These are phyloP conservation scores for Agapostemon virescens DNA, from an alignment of 2,888 invertebrate genomes.

Conservation along the genomic window DNA sequence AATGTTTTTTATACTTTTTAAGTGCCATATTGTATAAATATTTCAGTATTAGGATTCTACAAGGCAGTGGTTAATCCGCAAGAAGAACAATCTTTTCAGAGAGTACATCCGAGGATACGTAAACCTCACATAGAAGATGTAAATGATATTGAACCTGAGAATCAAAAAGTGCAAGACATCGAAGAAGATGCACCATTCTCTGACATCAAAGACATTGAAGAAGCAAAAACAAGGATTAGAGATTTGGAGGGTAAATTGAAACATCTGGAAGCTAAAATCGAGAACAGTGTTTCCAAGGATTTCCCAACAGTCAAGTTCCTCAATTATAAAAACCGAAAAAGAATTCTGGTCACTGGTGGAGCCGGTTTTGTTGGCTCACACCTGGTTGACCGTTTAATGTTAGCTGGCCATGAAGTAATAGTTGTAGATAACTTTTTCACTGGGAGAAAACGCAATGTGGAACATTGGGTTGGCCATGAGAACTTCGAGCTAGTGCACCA, in stretches of 20 bases:
- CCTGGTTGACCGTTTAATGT: constrained; percentile 96
- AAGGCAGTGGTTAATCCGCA: constrained; percentile 78
- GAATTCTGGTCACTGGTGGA: constrained; percentile 97
- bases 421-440: constrained; percentile 99
- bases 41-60: constrained; percentile 80
- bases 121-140: constrained; percentile 27
- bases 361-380: constrained; percentile 99
- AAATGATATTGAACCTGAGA: constrained; percentile 35
- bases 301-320: constrained; percentile 95
- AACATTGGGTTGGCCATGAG: constrained; percentile 99
- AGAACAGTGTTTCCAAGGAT: constrained; percentile 84
- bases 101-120: constrained; percentile 46
- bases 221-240: constrained; percentile 85
- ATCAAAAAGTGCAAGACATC: constrained; percentile 51
- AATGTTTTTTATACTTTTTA: background rate
- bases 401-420: constrained; percentile 96
- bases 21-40: constrained; percentile 6
- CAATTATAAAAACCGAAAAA: constrained; percentile 94
- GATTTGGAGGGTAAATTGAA: constrained; percentile 88
- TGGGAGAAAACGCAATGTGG: constrained; percentile 97
- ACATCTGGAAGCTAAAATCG: constrained; percentile 86
- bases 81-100: constrained; percentile 67
- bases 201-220: constrained; percentile 82
- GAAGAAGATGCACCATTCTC: constrained; percentile 54
- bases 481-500: constrained; percentile 99